Evolutionary conservation across 1,140 invertebrate genomes (phyloP).

Genomic region (Drosophila sulfurigaster): DNA sequence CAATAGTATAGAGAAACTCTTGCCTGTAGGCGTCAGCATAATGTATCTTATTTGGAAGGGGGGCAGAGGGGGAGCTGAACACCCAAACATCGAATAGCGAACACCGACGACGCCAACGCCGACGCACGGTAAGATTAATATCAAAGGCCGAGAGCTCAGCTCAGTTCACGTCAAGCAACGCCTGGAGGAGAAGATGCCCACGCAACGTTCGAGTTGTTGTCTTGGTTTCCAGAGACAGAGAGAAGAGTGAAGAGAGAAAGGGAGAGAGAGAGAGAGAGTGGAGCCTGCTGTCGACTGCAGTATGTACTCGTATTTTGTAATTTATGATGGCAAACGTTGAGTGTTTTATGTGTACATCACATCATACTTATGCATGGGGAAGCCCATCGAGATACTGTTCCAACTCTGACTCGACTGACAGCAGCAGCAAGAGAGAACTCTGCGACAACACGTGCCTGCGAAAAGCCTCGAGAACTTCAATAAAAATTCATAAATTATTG

Average conservation of each 20-base stretch:
- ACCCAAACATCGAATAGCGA: not conserved
- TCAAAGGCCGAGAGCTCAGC: slow-evolving; percentile 24
- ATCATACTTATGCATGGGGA: not conserved
- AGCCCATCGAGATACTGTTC: not conserved
- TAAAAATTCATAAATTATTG: slow-evolving; percentile 64
- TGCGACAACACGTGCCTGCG: slow-evolving; percentile 28
- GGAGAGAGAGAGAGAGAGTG: not conserved
- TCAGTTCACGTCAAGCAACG: not conserved
- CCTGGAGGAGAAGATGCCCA: slow-evolving; percentile 8
- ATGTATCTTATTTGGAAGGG: slow-evolving; percentile 4
- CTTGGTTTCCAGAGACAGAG: not conserved
- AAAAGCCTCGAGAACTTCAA: slow-evolving; percentile 34
- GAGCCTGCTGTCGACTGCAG: slow-evolving; percentile 9
- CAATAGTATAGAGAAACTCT: slow-evolving; percentile 9
- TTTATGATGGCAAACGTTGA: slow-evolving; percentile 41
- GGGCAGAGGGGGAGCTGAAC: not conserved
- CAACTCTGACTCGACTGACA: not conserved
- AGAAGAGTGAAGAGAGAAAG: too few relatives aligned
- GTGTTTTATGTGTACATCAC: slow-evolving; percentile 37
- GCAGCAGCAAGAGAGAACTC: too few relatives aligned
- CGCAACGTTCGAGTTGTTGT: slow-evolving; percentile 11
- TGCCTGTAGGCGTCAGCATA: slow-evolving; percentile 17
- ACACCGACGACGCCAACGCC: slow-evolving; percentile 17
- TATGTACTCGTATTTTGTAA: slow-evolving; percentile 36
- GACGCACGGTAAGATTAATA: slow-evolving; percentile 41